These are phyloP conservation scores for Molossus alvarezi DNA, from an alignment of 2,797 vertebrate species.

Conservation along the genomic window DNA sequence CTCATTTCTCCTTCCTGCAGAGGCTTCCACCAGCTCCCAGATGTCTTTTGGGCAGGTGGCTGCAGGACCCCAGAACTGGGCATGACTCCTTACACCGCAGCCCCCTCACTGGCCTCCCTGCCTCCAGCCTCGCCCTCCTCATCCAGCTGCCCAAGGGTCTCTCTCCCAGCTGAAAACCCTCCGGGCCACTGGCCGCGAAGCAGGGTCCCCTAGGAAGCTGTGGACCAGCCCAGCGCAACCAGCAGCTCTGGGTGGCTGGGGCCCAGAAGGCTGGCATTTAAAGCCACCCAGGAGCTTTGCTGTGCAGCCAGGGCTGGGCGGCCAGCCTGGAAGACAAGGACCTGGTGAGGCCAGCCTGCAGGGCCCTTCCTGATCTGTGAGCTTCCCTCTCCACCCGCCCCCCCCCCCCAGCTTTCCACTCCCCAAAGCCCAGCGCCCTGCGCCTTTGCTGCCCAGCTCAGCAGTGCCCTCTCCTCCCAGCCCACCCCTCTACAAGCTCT, in stretches of 20 bases:
- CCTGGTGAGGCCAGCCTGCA: background rate
- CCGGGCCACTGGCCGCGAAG: too few species aligned
- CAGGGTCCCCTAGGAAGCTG: background rate
- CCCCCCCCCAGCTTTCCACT: background rate
- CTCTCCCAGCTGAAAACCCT: background rate
- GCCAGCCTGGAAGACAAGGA: background rate
- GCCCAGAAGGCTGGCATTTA: background rate
- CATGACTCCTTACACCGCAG: fast-evolving
- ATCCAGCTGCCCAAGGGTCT: fast-evolving
- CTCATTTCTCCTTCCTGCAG: background rate
- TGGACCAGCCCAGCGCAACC: fast-evolving
- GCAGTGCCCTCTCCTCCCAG: fast-evolving
- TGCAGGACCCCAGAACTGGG: background rate
- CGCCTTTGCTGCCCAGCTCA: too few species aligned
- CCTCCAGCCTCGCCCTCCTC: background rate
- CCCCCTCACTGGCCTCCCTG: background rate
- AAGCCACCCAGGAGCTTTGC: background rate
- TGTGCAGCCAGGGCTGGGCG: fast-evolving
- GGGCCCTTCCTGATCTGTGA: background rate
- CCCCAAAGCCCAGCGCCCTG: too few species aligned
- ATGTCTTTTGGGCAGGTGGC: background rate
- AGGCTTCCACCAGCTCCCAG: background rate
- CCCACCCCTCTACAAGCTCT: background rate
- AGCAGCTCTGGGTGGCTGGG: background rate
- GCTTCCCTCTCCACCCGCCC: background rate